These are phyloP conservation scores for Zeuzera pyrina DNA, from an alignment of 2,888 invertebrate genomes.

Conservation along the genomic window DNA sequence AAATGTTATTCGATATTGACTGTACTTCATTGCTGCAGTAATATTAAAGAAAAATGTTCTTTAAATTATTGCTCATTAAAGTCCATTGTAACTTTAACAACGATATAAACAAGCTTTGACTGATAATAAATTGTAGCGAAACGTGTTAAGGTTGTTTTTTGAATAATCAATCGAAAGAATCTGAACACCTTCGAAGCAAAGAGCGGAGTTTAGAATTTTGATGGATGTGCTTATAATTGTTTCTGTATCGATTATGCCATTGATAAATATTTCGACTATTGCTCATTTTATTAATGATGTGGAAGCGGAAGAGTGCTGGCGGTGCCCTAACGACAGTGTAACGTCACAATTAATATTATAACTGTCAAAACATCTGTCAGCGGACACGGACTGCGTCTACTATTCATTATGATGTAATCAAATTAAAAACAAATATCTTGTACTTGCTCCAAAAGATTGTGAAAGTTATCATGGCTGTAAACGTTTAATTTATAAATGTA, in stretches of 20 bases:
- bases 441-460: too few species aligned
- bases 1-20: conserved; percentile 62
- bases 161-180: conserved; percentile 22
- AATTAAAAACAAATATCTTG: too few species aligned
- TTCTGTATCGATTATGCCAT: conserved; percentile 74
- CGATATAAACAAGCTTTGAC: conserved; percentile 2
- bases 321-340: conserved; percentile 57
- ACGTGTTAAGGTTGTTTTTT: conserved; percentile 26
- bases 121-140: conserved; percentile 24
- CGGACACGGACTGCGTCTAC: conserved; percentile 31
- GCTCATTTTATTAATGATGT: conserved; percentile 72
- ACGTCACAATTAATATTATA: conserved; percentile 68
- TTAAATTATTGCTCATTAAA: conserved; percentile 19
- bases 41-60: conserved; percentile 27
- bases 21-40: conserved; percentile 29
- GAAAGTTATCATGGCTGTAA: too few species aligned
- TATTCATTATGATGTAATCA: conserved; percentile 48
- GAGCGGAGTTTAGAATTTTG: conserved; percentile 63
- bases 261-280: conserved; percentile 72
- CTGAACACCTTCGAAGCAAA: conserved; percentile 33
- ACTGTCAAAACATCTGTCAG: conserved; percentile 70
- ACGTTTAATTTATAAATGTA: too few species aligned
- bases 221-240: conserved; percentile 73
- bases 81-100: conserved; percentile 12
- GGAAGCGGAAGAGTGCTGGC: conserved; percentile 64